Evolutionary conservation across 2,888 invertebrate genomes (phyloP), one percentile per base, ranked within the genome.

Genomic region (Tortrix viridana): DNA sequence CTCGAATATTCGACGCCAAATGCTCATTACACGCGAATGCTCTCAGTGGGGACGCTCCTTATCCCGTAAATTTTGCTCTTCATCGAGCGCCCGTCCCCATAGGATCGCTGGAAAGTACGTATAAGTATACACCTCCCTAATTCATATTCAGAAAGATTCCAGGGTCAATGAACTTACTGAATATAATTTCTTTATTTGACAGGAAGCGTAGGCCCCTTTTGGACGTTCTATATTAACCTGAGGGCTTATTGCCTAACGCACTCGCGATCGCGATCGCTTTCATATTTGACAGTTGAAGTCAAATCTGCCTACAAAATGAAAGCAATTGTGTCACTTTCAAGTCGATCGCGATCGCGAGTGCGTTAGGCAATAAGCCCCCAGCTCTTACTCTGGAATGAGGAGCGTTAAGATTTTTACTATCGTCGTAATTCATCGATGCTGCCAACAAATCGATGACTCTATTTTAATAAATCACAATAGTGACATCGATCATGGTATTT

Each of bases 391-490:
- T 56, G 60, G 60, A 71, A 68, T 68, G 68, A 73, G 69, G 69
- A 68, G 67, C 67, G 61, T 66, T 60, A 62, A 70, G 55, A 71
- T 68, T 75, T 77, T 74, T 69, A 69, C 69, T 49, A 60, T 38
- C 64, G 67, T 69, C 70, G 67, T 77, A 75, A 76, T 61, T 72
- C 69, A 73, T 65, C 65, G 67, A 57, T 62, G 60, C 60, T 69
- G 65, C 60, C 60, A 63, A 59, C 56, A 67, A 55, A 67, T 55
- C 65, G 60, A 64, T 62, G 55, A 65, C 61, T 66, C 58, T 32
- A 20, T 54, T 62, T 47, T 22, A 22, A 57, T 57, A 56, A 44
- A 56, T 56, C 37, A 26, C 5, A 26, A 43, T 43, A 44, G 22
- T 14, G 5, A 14, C 22, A 22, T 32, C 20, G 32, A 49, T 43